These are phyloP conservation scores for Rhinogobio ventralis DNA, from an alignment of 2,797 vertebrate genomes.

Conservation along the genomic window DNA sequence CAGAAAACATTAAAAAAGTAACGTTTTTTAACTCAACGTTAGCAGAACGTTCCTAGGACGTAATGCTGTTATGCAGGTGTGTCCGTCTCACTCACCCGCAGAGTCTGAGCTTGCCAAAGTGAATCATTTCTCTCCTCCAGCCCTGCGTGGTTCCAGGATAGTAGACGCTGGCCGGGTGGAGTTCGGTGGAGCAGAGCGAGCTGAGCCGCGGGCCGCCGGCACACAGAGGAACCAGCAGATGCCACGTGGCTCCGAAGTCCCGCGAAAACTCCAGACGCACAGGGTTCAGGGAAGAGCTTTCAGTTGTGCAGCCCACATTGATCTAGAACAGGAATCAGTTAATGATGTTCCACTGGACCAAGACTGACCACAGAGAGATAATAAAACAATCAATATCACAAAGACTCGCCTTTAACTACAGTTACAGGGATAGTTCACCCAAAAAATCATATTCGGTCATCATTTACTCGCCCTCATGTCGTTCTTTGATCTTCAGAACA, in stretches of 20 bases:
- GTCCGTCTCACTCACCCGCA: slow-evolving; percentile 86
- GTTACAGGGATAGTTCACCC: not conserved
- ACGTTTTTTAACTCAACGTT: too few species aligned
- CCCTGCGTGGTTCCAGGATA: slow-evolving; percentile 92
- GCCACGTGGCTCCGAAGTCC: slow-evolving; percentile 97
- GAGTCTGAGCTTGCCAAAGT: slow-evolving; percentile 92
- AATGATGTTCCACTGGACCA: not conserved
- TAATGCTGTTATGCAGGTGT: too few species aligned
- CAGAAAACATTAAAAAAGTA: too few species aligned
- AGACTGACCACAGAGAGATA: not conserved
- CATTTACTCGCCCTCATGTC: not conserved
- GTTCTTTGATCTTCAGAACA: not conserved
- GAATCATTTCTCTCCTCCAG: slow-evolving; percentile 94
- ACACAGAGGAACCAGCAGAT: slow-evolving; percentile 93
- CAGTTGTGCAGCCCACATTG: slow-evolving; percentile 93
- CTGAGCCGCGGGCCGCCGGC: slow-evolving; percentile 89
- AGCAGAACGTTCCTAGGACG: too few species aligned
- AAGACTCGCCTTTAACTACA: not conserved
- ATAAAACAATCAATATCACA: not conserved
- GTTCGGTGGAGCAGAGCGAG: slow-evolving; percentile 94
- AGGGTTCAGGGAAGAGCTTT: slow-evolving; percentile 89
- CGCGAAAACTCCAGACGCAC: slow-evolving; percentile 94
- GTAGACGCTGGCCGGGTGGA: slow-evolving; percentile 94
- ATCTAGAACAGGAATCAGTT: slow-evolving; percentile 76
- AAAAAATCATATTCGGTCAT: not conserved